A percentile compares a stretch with the other conserved stretches of the same genome.
phyloP scores from a whole-genome alignment of 2,113 vertebrate species.

The Bubalus kerabau region DNA sequence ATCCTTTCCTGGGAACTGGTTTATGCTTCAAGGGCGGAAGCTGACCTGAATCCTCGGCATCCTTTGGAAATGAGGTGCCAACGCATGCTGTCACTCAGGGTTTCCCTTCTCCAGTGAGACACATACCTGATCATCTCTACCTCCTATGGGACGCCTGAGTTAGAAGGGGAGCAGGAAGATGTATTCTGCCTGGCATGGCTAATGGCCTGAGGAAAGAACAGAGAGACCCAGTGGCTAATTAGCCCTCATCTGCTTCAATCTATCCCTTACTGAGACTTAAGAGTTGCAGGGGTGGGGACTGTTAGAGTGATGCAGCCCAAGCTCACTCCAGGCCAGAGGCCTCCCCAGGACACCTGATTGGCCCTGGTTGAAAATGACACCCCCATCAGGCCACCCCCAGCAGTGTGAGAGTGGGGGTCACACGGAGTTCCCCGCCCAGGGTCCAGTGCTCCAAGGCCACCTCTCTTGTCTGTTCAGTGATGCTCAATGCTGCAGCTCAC shows the following conservation, averaged over 20 bases:
- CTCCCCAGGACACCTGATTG: neutral
- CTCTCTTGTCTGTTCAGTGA: neutral
- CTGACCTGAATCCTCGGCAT: neutral
- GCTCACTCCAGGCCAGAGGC: neutral
- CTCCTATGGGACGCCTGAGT: neutral
- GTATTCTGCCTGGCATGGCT: neutral
- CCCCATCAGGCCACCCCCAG: neutral
- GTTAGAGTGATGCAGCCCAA: too few relatives aligned
- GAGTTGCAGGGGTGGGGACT: neutral
- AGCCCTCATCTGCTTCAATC: neutral
- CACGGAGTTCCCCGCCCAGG: neutral
- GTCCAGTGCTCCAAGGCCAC: neutral
- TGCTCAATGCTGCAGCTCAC: fast-evolving
- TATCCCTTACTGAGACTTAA: neutral
- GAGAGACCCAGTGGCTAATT: neutral
- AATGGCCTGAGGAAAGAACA: neutral
- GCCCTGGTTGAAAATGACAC: neutral
- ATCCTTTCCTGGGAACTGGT: neutral
- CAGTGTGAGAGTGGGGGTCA: neutral
- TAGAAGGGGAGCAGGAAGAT: neutral
- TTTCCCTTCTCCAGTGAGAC: neutral
- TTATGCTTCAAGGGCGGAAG: neutral
- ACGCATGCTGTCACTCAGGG: neutral
- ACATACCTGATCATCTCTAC: neutral
- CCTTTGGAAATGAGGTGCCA: neutral